Percentiles rank a stretch among this genome's conserved stretches.
Evolutionary conservation across 2,888 invertebrate genomes (phyloP).

Genomic region (Ophion ellenae): DNA sequence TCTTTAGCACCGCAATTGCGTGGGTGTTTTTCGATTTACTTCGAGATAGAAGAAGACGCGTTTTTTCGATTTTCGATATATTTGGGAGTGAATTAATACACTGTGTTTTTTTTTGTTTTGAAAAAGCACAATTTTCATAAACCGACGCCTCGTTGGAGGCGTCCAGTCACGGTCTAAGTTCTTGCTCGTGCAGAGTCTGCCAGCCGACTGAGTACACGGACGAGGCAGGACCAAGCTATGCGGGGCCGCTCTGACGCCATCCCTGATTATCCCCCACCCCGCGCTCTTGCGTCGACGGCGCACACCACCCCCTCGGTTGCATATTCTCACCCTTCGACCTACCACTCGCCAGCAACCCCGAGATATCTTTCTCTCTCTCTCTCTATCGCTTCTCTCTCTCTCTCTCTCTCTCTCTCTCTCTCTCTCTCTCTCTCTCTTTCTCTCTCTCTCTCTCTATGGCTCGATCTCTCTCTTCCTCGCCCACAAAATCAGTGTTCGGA

Average conservation of each 20-base stretch:
- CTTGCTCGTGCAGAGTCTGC: slow-evolving; percentile 68
- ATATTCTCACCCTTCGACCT: slow-evolving; percentile 45
- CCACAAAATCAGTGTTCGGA: slow-evolving; percentile 12
- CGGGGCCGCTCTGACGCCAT: slow-evolving; percentile 68
- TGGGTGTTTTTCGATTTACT: background rate
- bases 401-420: background rate
- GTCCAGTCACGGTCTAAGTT: slow-evolving; percentile 54
- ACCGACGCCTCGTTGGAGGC: slow-evolving; percentile 60
- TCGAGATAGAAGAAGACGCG: background rate
- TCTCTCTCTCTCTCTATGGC: background rate
- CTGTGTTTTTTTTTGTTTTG: slow-evolving; percentile 5
- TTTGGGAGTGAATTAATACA: background rate
- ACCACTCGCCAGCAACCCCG: slow-evolving; percentile 18
- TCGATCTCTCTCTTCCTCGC: background rate
- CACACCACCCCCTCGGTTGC: slow-evolving; percentile 30
- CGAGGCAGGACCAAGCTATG: slow-evolving; percentile 61
- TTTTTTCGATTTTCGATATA: too few relatives aligned
- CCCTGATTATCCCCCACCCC: slow-evolving; percentile 53
- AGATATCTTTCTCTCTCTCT: background rate
- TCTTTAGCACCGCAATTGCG: slow-evolving; percentile 1
- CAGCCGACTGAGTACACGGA: slow-evolving; percentile 73
- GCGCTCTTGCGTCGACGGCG: slow-evolving; percentile 39
- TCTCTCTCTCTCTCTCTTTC: background rate
- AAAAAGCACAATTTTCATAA: slow-evolving; percentile 37
- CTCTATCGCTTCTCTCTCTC: background rate